These are phyloP conservation scores for Conus ventricosus DNA, from an alignment of 1,140 invertebrate species.

Conservation along the genomic window DNA sequence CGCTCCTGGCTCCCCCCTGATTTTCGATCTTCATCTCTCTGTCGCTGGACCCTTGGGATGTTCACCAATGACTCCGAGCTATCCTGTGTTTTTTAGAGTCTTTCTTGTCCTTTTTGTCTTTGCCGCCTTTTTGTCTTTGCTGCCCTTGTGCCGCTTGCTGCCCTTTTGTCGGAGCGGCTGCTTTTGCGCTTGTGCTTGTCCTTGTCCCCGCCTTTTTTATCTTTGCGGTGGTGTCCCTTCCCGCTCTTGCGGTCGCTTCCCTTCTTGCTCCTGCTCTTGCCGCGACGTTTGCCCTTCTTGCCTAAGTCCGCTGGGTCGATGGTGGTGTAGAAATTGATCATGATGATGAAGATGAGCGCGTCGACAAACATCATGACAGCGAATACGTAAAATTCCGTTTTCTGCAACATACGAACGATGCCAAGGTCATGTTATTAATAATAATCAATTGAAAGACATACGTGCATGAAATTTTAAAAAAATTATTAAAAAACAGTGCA, in stretches of 20 bases:
- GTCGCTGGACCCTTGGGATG: too few relatives aligned
- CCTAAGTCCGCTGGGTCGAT: neutral
- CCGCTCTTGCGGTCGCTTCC: neutral
- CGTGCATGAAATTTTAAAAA: too few relatives aligned
- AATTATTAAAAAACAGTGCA: too few relatives aligned
- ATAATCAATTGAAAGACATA: neutral
- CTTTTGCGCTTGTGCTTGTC: neutral
- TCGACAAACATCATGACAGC: conserved; percentile 88
- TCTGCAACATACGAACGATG: conserved; percentile 78
- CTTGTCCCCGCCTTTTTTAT: neutral
- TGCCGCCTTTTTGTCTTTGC: neutral
- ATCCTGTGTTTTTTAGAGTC: too few relatives aligned
- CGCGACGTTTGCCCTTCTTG: too few relatives aligned
- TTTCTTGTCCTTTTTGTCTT: too few relatives aligned
- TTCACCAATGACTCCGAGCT: too few relatives aligned
- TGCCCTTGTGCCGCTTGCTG: neutral
- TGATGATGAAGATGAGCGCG: conserved; percentile 86
- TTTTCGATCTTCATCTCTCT: too few relatives aligned
- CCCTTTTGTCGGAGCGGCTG: neutral
- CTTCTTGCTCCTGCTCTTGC: neutral
- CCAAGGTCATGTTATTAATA: neutral
- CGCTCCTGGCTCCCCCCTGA: too few relatives aligned
- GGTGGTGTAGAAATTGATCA: conserved; percentile 80
- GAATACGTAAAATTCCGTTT: conserved; percentile 91
- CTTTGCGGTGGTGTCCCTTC: neutral